phyloP scores from a whole-genome alignment of 2,113 vertebrate species.

The Oophaga pumilio region DNA sequence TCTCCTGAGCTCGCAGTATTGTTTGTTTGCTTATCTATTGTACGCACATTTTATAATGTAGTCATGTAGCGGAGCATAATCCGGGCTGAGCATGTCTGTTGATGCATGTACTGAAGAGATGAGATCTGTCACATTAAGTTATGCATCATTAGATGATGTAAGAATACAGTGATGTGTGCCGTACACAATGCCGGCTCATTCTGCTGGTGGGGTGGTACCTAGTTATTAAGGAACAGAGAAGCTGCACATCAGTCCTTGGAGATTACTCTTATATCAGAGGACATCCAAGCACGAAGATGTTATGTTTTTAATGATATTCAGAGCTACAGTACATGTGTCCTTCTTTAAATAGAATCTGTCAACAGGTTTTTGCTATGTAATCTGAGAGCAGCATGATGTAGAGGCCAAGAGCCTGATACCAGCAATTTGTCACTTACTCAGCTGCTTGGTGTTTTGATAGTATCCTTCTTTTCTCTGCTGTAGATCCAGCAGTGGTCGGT shows the following conservation, averaged over 20 bases:
- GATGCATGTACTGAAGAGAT: slow-evolving; percentile 34
- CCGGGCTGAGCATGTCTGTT: slow-evolving; percentile 2
- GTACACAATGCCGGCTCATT: background rate
- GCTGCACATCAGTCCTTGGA: background rate
- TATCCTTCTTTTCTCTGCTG: too few species aligned
- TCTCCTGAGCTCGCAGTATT: slow-evolving; percentile 1
- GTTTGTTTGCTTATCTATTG: slow-evolving; percentile 10
- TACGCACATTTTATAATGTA: background rate
- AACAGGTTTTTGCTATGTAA: background rate
- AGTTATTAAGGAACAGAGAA: background rate
- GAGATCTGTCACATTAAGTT: slow-evolving; percentile 21
- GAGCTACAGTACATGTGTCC: background rate
- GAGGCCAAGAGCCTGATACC: too few species aligned
- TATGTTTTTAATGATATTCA: background rate
- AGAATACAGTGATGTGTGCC: background rate
- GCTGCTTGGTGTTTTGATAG: too few species aligned
- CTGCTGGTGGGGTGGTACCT: background rate
- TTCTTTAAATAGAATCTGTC: too few species aligned
- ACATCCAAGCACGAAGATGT: background rate
- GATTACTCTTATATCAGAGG: background rate
- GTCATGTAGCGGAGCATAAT: background rate
- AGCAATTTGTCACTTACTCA: too few species aligned
- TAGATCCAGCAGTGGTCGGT: too few species aligned
- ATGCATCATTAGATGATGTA: slow-evolving; percentile 35
- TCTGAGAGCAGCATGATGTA: too few species aligned